A percentile compares a stretch with the other conserved stretches of the same genome.
Evolutionary conservation across 2,113 vertebrate species (phyloP).

Genomic region (Orthonyx spaldingii): DNA sequence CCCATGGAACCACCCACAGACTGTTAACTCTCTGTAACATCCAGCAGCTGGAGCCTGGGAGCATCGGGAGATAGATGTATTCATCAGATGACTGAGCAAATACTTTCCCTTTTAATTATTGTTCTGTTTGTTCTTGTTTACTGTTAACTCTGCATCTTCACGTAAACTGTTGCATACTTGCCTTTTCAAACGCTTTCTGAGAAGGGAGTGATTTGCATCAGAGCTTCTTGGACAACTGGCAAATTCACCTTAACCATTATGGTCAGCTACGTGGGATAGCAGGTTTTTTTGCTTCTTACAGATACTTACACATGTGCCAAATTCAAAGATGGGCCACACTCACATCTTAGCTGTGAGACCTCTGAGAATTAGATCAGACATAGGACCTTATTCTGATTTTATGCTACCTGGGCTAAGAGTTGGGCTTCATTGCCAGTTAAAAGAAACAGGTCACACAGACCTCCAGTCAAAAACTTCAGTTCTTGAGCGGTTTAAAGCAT

Average conservation of each 20-base stretch:
- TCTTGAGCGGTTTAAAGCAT: background rate
- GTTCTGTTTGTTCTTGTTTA: background rate
- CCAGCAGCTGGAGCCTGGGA: background rate
- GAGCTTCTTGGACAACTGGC: background rate
- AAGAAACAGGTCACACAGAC: background rate
- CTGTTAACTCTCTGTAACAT: background rate
- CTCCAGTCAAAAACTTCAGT: background rate
- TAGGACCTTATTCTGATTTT: background rate
- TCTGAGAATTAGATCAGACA: background rate
- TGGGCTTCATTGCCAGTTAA: background rate
- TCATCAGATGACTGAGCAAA: background rate
- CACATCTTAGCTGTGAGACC: background rate
- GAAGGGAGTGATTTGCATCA: background rate
- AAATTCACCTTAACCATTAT: background rate
- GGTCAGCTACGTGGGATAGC: background rate
- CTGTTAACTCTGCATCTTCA: background rate
- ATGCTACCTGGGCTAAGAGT: background rate
- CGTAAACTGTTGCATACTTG: background rate
- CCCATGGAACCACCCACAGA: background rate
- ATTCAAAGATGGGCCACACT: background rate
- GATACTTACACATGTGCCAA: background rate
- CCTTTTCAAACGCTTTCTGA: background rate
- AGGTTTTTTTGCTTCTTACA: background rate
- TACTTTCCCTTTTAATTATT: background rate
- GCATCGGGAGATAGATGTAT: background rate